Conservation (phyloP, 2,888 invertebrate species). For the Fragum sueziense region DNA sequence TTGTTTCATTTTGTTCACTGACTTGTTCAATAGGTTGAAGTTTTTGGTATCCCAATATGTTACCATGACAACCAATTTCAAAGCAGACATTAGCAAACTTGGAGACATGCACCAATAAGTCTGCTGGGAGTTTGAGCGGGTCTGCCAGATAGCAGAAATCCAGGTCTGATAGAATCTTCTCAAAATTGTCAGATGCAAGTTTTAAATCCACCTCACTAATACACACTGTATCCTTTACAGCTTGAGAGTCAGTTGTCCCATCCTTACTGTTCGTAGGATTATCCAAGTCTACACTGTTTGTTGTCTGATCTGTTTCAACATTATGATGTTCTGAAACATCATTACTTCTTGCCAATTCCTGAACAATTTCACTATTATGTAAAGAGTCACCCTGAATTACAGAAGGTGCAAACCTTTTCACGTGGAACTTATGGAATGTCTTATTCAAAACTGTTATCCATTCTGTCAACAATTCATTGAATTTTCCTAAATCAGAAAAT, state of each 20-base stretch:
- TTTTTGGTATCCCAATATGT: conserved; percentile 52
- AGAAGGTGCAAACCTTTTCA: conserved; percentile 30
- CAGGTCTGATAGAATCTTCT: conserved; percentile 33
- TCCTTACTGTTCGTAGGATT: not conserved
- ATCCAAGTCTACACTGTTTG: not conserved
- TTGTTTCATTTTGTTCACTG: too few species aligned
- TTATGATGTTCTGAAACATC: not conserved
- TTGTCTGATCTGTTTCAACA: not conserved
- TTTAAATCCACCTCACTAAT: not conserved
- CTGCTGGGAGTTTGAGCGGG: conserved; percentile 63
- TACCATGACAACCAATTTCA: conserved; percentile 66
- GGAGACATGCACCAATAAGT: conserved; percentile 60
- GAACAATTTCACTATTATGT: not conserved
- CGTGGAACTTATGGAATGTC: conserved; percentile 61
- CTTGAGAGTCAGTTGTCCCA: not conserved
- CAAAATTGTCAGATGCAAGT: conserved; percentile 7
- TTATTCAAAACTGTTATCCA: conserved; percentile 68
- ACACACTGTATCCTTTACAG: not conserved
- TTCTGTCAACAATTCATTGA: conserved; percentile 54
- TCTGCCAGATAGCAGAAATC: conserved; percentile 65
- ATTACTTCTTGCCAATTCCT: not conserved
- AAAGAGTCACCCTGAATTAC: not conserved
- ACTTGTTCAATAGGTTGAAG: not conserved
- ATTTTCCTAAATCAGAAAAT: conserved; percentile 50
- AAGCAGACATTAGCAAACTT: conserved; percentile 71